A percentile compares a stretch with the other conserved stretches of the same genome.
Conservation (phyloP, 2,113 vertebrate genomes). For the Caranx ignobilis region DNA sequence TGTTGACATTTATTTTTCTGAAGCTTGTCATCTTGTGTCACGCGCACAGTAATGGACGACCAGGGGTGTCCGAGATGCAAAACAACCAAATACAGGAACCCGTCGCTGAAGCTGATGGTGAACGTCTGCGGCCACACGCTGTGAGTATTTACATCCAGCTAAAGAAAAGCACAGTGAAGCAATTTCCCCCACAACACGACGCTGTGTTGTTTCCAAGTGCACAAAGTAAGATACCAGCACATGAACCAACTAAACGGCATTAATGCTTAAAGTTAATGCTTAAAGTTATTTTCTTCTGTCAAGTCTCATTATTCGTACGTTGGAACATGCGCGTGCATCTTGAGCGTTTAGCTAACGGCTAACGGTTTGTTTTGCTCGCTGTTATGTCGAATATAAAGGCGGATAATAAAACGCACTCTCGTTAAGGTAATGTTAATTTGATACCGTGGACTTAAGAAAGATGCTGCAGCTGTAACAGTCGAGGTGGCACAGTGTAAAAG, state of each 20-base stretch:
- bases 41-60: conserved; percentile 88
- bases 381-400: neutral
- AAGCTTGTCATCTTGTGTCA: neutral
- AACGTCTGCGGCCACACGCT: conserved; percentile 98
- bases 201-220: neutral
- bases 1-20: conserved; percentile 31
- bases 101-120: conserved; percentile 96
- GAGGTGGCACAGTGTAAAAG: neutral
- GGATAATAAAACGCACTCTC: no score
- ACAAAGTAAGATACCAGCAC: neutral
- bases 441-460: neutral
- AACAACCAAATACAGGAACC: conserved; percentile 98
- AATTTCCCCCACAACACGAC: neutral
- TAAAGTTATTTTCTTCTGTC: no score
- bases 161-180: neutral
- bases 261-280: neutral
- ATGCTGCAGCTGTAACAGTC: neutral
- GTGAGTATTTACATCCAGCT: conserved; percentile 85
- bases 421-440: neutral
- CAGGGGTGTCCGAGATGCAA: conserved; percentile 96
- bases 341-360: neutral
- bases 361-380: neutral
- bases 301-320: neutral
- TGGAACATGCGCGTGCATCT: neutral
- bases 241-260: neutral